phyloP scores from a whole-genome alignment of 2,113 vertebrate genomes.

The Myxocyprinus asiaticus region DNA sequence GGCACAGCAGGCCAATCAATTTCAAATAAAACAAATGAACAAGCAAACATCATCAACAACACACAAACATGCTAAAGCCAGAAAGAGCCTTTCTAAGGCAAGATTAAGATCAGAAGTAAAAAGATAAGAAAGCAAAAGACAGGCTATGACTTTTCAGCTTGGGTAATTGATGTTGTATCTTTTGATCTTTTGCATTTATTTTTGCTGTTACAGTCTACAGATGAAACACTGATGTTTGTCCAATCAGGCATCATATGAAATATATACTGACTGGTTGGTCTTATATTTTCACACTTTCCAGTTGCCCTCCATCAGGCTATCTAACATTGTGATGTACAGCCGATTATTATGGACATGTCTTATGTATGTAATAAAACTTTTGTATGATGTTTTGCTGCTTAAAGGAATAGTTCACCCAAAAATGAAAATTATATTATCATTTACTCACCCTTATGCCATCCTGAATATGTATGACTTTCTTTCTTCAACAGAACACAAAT shows the following conservation, averaged over 20 bases:
- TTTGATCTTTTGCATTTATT: slow-evolving; percentile 9
- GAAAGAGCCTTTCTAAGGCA: neutral
- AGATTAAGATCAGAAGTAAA: neutral
- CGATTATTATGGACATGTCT: slow-evolving; percentile 8
- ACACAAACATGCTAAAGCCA: neutral
- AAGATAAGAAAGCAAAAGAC: slow-evolving; percentile 1
- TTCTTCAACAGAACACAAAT: too few species aligned
- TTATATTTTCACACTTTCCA: neutral
- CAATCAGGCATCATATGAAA: neutral
- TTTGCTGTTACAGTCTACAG: neutral
- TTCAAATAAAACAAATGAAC: neutral
- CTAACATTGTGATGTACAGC: neutral
- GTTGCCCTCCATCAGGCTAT: neutral
- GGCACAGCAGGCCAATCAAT: neutral
- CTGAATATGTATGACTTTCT: too few species aligned
- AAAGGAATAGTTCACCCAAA: too few species aligned
- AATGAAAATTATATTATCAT: too few species aligned
- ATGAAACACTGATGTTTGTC: neutral
- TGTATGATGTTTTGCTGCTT: too few species aligned
- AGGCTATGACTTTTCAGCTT: neutral
- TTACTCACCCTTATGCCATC: too few species aligned
- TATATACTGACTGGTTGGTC: neutral
- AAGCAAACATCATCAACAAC: neutral
- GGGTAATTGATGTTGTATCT: neutral
- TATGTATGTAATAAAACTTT: neutral